Evolutionary conservation across 2,888 invertebrate species (phyloP), one percentile per base, ranked within the genome.

Genomic region (Eurytoma californica): DNA sequence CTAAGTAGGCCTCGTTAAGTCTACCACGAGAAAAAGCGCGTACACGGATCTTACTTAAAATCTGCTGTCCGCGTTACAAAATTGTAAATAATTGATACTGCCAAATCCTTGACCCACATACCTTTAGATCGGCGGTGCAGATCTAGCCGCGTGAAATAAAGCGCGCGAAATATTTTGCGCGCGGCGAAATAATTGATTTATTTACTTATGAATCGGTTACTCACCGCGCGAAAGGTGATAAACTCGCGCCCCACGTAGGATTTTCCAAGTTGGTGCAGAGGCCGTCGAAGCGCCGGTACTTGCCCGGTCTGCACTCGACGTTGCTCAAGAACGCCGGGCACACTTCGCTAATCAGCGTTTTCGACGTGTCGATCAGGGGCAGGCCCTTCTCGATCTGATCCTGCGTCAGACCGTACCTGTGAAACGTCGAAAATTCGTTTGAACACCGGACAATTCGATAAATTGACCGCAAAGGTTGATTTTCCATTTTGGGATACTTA

Each of bases 321-420:
- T 96, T 95, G 0, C 96, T 94, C 86, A 97, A 93, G 88, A 95
- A 96, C 0, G 97, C 95, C 0, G 97, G 97, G 85, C 97, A 97
- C 3, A 96, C 94, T 87, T 97, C 96, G 14, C 95, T 93, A 84
- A 97, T 95, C 55, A 96, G 91, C 0, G 97, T 97, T 87, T 96
- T 95, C 1, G 96, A 95, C 0, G 97, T 97, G 88, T 97, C 97
- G 86, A 97, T 95, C 82, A 95, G 92, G 0, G 97, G 97, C 28
- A 97, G 91, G 65, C 95, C 96, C 87, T 96, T 96, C 90, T 97
- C 96, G 75, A 97, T 95, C 88, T 97, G 97, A 88, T 97, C 96
- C 86, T 95, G 95, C 0, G 94, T 94, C 53, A 97, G 91, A 9
- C 96, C 95, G 87, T 97, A 97, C 76, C 97, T 97, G 89, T 4